Percentiles rank a stretch among this genome's conserved stretches.
Conservation (phyloP, 2,113 vertebrate species). For the Ctenomys sociabilis region DNA sequence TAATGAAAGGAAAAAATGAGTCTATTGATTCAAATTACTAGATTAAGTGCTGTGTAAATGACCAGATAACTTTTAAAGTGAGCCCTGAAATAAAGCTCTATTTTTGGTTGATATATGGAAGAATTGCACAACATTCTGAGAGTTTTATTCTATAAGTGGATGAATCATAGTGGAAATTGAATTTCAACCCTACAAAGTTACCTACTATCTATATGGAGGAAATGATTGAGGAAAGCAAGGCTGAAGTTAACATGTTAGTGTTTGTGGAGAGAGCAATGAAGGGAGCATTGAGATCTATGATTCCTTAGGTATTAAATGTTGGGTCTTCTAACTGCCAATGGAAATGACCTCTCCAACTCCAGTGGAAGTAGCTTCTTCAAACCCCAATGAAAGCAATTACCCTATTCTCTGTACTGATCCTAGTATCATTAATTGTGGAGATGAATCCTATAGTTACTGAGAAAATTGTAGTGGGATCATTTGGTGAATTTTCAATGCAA, state of each 20-base stretch:
- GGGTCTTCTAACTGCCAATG: background rate
- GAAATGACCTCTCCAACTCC: background rate
- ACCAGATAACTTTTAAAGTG: background rate
- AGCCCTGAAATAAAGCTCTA: background rate
- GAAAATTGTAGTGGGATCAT: too few species aligned
- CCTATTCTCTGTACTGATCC: rapidly evolving
- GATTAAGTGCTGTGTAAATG: background rate
- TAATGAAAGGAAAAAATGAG: background rate
- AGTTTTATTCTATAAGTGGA: background rate
- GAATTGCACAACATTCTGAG: slow-evolving; percentile 8
- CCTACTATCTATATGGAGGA: background rate
- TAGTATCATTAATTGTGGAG: background rate
- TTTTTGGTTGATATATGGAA: background rate
- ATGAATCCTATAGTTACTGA: background rate
- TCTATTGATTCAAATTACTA: slow-evolving; percentile 31
- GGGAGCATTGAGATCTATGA: background rate
- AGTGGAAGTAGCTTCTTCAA: background rate
- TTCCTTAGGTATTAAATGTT: background rate
- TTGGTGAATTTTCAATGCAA: rapidly evolving
- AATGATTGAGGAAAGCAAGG: background rate
- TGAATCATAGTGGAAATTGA: background rate
- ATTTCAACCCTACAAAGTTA: background rate
- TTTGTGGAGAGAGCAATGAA: background rate
- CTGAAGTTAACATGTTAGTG: background rate
- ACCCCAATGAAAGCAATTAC: background rate